Base-by-base conservation (phyloP, 2,888 invertebrate genomes). In the Stratiomys singularior region DNA sequence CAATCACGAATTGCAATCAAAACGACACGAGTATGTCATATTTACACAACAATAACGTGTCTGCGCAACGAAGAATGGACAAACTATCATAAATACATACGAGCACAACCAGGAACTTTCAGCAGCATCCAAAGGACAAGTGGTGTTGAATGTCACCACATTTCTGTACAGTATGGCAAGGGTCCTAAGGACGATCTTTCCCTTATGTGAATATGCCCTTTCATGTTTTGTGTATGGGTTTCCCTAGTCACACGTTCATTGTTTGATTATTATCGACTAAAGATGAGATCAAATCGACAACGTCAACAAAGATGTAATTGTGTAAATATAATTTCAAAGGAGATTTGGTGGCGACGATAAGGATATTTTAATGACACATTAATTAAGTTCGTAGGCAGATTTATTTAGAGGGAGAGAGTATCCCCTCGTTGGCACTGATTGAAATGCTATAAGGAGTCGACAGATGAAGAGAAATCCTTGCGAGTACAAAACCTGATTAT, bases 351-450 rank as follows among this genome's bases (percentile, higher is more conserved):
- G 37, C 56, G 25, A 37, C 23, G 78, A 78, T 78, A 78, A 76
- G 76, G 27, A 67, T 66, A 78, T 76, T 69, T 46, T 78, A 78
- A 78, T 76, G 78, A 78, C 78, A 78, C 78, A 78, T 78, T 78
- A 78, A 78, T 78, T 78, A 78, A 78, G 78, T 76, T 66, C 56
- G 30, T 47, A 47, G 56, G 28, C 5, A 27, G 23, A 56, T 28
- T 52, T 56, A 18, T 52, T 15, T 28, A 15, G 4, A 52, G 52
- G 52, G 52, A n/a, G 52, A 37, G 37, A 37, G 9, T 37, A 37
- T 5, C 3, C 37, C 9, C 5, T 37, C 3, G 37, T 37, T 37
- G 3, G 37, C 37, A 37, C 9, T 37, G 37, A 37, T 5, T 37
- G 37, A 37, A 37, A 9, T 37, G 37, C 37, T 37, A 5, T 3